Base-by-base conservation (phyloP, 2,888 invertebrate genomes). In the Drosophila neutralis region DNA sequence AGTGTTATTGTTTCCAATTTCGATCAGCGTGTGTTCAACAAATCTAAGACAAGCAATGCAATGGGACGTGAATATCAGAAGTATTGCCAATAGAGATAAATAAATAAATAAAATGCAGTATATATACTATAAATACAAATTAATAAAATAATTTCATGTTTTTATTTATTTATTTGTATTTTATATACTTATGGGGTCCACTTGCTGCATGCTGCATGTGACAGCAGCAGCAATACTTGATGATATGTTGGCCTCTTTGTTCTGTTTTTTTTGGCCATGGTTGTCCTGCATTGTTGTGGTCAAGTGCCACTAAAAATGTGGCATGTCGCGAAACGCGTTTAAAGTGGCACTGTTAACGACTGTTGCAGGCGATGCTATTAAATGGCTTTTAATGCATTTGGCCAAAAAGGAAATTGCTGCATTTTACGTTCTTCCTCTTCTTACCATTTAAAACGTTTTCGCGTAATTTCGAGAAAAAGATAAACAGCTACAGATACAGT, bases 271-370 rank as follows among this genome's bases (percentile, higher is more conserved):
- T 21, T 45, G 13, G 21, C 21, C n/a, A 42, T 21, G 21, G 45
- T 21, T 45, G 21, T 45, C 1, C 21, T 15, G 45, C 15, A 21
- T 21, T 45, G 18, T 38, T 38, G 21, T 15, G 45, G 45, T 45
- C 24, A 24, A 45, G 45, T 45, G 24, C 45, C 24, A 45, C 45
- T 45, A 52, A 52, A 51, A n/a, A 31, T 36, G 36, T 33, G 24
- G 24, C 15, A 45, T 24, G 45, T 24, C 24, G 27, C n/a, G 13
- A 42, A 11, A 38, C 13, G 42, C 45, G 24, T 45, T 15, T 15
- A 21, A 45, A 45, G 45, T 45, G 24, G 45, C 45, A 15, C 21
- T 24, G 45, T 45, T 45, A 45, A 45, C 45, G 45, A 45, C 24
- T 45, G 45, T 45, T 24, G 45, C 45, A 45, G 4, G 15, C 45